These are phyloP conservation scores for Calephelis perditalis DNA, from an alignment of 2,888 invertebrate genomes.

Conservation along the genomic window DNA sequence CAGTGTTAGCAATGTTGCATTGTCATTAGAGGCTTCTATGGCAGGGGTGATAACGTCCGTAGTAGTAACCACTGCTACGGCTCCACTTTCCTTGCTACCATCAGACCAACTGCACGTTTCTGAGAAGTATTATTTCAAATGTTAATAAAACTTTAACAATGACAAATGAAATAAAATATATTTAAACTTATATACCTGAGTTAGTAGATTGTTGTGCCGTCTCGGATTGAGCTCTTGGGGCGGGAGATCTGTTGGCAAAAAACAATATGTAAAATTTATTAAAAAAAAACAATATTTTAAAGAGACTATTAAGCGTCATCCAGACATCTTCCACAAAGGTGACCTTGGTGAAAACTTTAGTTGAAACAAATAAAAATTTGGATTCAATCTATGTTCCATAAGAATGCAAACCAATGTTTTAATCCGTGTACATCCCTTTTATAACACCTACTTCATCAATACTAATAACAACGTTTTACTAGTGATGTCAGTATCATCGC, in stretches of 20 bases:
- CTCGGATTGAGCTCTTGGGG: conserved; percentile 56
- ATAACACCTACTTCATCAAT: no score
- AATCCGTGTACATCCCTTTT: no score
- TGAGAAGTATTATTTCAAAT: conserved; percentile 23
- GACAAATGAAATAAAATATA: not conserved
- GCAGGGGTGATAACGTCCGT: conserved; percentile 35
- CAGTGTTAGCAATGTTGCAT: conserved; percentile 55
- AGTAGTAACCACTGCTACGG: conserved; percentile 30
- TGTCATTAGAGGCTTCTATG: conserved; percentile 52
- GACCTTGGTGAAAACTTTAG: no score
- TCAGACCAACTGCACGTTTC: conserved; percentile 68
- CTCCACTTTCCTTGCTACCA: conserved; percentile 53
- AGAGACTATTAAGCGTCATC: no score
- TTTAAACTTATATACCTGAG: conserved; percentile 41
- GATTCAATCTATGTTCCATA: no score
- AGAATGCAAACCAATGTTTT: no score
- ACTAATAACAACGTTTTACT: no score
- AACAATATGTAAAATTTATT: conserved; percentile 33
- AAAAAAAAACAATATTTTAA: no score
- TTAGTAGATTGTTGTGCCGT: conserved; percentile 55
- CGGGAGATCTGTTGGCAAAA: conserved; percentile 43
- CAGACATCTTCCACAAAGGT: no score
- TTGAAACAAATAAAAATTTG: no score
- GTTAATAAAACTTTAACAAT: not conserved
- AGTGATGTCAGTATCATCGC: no score